phyloP scores from a whole-genome alignment of 2,888 invertebrate genomes.

The Tineola bisselliella region DNA sequence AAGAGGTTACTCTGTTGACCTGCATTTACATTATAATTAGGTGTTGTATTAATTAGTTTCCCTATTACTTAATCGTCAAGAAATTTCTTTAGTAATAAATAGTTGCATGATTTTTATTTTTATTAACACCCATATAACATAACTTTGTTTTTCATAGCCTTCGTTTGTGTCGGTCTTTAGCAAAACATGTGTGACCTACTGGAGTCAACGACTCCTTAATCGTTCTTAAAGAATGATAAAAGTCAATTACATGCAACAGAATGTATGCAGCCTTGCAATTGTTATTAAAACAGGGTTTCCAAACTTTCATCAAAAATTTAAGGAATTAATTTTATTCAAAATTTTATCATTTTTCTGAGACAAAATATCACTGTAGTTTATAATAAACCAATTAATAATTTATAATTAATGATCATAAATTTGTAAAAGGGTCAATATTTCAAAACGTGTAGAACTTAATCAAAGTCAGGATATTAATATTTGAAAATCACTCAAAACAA shows the following conservation, averaged over 20 bases:
- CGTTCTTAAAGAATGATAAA: not conserved
- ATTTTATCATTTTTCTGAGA: no score
- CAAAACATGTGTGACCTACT: conserved; percentile 11
- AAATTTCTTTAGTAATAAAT: no score
- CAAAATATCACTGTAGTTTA: no score
- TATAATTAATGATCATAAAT: no score
- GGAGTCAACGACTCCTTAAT: conserved; percentile 9
- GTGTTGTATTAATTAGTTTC: not conserved
- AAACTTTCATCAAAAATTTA: no score
- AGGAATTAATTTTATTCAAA: no score
- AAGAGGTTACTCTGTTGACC: not conserved
- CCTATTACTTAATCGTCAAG: not conserved
- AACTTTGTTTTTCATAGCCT: not conserved
- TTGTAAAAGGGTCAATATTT: no score
- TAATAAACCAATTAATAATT: no score
- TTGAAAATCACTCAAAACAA: not conserved
- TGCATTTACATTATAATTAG: not conserved
- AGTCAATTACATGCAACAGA: not conserved
- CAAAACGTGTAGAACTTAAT: no score
- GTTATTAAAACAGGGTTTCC: not conserved
- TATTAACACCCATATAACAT: no score
- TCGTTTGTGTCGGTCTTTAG: not conserved
- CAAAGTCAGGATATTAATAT: no score
- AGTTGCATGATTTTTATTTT: no score
- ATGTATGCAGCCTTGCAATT: not conserved